Base-by-base conservation (phyloP, 23 tunicate species). In the Ascidia mentula region DNA sequence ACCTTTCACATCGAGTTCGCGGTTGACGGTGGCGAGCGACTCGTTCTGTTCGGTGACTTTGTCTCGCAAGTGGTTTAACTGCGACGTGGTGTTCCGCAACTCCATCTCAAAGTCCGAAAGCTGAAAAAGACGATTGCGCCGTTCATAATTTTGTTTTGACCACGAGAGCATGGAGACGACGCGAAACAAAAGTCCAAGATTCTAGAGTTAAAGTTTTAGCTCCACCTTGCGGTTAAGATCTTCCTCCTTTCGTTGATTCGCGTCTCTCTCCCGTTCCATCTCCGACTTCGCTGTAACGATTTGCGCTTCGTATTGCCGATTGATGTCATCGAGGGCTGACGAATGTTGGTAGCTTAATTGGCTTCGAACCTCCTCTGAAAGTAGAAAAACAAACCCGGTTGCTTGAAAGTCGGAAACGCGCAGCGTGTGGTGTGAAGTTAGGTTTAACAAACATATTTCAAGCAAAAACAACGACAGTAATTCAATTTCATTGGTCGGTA, bases 1-100 rank as follows among this genome's bases (percentile, higher is more conserved):
- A 91, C 97, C 97, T 86, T 91, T 91, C 74, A 71, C 40, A 36
- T 91, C 97, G 32, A 91, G 30, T 82, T 91, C 97, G 37, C 69
- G 71, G 38, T 91, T 91, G 0, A 91, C 40, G 28, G 87, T 77
- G 34, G 85, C 53, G 9, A 91, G 61, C 81, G 40, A 40, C 30
- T 91, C 86, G 69, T 81, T 75, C 65, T 91, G 97, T 69, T 82
- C 70, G 18, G 90, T 75, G 32, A 81, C 75, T 77, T 72, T 81
- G 65, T 85, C 81, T 38, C 85, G 84, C 4, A 77, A 34, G 20
- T 77, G 69, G 73, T 81, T 86, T 8, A 77, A 17, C 24, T 80
- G 78, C 18, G 83, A 45, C 6, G 79, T 38, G 8, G 85, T 36
- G 40, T 76, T 74, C 4, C 79, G 53, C 76, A 91, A 36, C n/a